Conservation (phyloP, 2,797 vertebrate genomes). For the Pelobates cultripes region DNA sequence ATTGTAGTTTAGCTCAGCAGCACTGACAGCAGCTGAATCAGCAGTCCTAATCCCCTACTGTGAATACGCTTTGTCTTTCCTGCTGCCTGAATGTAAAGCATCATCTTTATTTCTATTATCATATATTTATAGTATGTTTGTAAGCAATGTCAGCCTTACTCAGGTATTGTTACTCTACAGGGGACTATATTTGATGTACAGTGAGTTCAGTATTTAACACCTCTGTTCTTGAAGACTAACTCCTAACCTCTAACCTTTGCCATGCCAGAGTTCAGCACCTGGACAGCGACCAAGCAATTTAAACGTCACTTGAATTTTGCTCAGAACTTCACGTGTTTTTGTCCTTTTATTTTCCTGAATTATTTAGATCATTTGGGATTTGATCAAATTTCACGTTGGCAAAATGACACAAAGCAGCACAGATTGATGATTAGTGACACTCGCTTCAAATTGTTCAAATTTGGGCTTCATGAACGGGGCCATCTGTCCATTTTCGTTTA, state of each 20-base stretch:
- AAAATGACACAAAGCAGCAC: constrained; percentile 16
- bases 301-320: constrained; percentile 15
- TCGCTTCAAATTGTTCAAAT: constrained; percentile 7
- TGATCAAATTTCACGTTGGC: constrained; percentile 12
- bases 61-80: constrained; percentile 42
- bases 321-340: neutral
- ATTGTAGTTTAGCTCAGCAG: constrained; percentile 2
- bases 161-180: constrained; percentile 16
- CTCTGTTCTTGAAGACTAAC: constrained; percentile 3
- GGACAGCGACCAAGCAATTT: constrained; percentile 31
- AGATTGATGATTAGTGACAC: constrained; percentile 41
- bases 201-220: constrained; percentile 3
- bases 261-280: constrained; percentile 8
- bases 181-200: constrained; percentile 23
- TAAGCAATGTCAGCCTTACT: constrained; percentile 40
- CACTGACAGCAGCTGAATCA: constrained; percentile 1
- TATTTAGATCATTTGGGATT: constrained; percentile 28
- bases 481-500: neutral
- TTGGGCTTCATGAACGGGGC: neutral
- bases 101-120: constrained; percentile 8
- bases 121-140: constrained; percentile 31
- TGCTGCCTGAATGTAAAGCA: constrained; percentile 44
- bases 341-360: constrained; percentile 24
- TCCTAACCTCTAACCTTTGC: constrained; percentile 19
- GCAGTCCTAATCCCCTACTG: constrained; percentile 26